Base-by-base conservation (phyloP, 1,140 invertebrate genomes). In the Caerostris darwini region DNA sequence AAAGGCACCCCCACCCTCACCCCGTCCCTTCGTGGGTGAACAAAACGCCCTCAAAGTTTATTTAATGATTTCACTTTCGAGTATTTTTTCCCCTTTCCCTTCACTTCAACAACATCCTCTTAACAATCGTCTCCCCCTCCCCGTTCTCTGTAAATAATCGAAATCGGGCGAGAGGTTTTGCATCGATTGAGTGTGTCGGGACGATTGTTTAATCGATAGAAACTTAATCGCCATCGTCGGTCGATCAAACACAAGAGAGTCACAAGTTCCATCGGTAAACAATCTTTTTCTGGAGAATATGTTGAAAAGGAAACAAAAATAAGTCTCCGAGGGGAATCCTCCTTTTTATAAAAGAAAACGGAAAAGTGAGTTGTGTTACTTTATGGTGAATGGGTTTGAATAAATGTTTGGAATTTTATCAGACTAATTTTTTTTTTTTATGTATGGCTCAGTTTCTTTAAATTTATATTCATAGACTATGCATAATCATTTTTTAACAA, bases 151-250 rank as follows among this genome's bases (percentile, higher is more conserved):
- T 50, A 93, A 93, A 87, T 87, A 93, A 93, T 93, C 83, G 81
- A 93, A 87, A 59, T 53, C 64, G 59, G 50, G 54, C 83, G 17
- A 58, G 67, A 71, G 77, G 81, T 83, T 64, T 34, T 83, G 59
- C 90, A 34, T 87, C 53, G 58, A 85, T 53, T 34, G 57, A 89
- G 85, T 94, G 64, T 59, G 86, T 58, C 12, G 53, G 83, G 17
- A 19, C 56, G 85, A 94, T 59, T 77, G 85, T 64, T 77, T 88
- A 94, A 94, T 94, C 92, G 92, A 94, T 94, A 58, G 57, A 89
- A 88, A 81, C 59, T 93, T 93, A 93, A 93, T 93, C 92, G 92
- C 64, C 64, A 4, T 3, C 14, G 64, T 83, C 64, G 34, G 19
- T n/a, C 61, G 67, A 59, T 81, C 10, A 50, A 50, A 34, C 34